These are phyloP conservation scores for Poecile montanus DNA, from an alignment of 2,797 vertebrate species.

Conservation along the genomic window DNA sequence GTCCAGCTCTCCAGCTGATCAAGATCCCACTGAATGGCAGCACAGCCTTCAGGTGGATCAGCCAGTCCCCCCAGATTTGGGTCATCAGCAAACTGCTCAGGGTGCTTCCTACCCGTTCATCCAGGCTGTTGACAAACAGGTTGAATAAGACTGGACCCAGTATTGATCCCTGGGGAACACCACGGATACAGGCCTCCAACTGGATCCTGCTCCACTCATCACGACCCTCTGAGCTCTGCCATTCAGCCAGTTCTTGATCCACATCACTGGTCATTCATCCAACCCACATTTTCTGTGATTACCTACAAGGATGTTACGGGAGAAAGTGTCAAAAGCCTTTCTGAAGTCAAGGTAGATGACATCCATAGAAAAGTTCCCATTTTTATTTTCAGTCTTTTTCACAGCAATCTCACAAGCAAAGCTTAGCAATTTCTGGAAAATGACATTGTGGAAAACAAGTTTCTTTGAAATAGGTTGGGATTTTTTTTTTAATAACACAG, in stretches of 20 bases:
- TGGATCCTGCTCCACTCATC: background rate
- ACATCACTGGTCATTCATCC: background rate
- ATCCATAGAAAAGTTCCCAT: background rate
- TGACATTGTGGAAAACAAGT: background rate
- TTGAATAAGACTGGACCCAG: background rate
- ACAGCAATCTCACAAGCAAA: background rate
- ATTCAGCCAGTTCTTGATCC: background rate
- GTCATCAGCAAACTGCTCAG: background rate
- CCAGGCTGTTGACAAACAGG: accelerated
- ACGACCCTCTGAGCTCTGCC: background rate
- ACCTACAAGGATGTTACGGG: too few species aligned
- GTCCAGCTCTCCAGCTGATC: background rate
- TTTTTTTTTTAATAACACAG: background rate
- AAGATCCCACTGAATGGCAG: background rate
- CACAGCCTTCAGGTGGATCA: background rate
- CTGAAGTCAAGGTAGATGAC: background rate
- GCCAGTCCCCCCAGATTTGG: background rate
- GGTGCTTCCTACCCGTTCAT: background rate
- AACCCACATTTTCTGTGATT: background rate
- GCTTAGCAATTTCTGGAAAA: background rate
- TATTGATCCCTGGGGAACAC: background rate
- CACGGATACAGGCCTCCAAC: too few species aligned
- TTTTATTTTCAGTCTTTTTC: background rate
- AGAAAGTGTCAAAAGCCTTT: background rate
- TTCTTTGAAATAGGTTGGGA: background rate